Percentiles rank a stretch among this genome's conserved stretches.
phyloP scores from a whole-genome alignment of 2,113 vertebrate species.

The Tragulus kanchil region DNA sequence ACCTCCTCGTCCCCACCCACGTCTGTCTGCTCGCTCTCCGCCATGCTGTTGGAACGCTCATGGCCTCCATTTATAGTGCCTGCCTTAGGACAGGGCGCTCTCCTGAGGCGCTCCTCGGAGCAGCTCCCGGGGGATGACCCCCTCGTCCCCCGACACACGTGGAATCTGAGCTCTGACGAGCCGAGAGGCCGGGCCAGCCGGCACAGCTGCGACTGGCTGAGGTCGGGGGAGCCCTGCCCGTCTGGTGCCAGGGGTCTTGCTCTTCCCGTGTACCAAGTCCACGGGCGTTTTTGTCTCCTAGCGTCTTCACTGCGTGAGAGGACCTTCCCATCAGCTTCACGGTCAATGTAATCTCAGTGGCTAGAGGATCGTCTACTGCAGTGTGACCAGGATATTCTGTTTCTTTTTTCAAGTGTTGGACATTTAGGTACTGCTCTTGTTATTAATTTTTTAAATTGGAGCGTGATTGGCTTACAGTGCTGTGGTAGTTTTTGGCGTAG shows the following conservation, averaged over 20 bases:
- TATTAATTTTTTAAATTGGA: background rate
- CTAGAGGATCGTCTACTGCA: accelerated
- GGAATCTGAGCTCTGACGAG: background rate
- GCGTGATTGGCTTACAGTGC: background rate
- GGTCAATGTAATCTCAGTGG: background rate
- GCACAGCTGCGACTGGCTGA: accelerated
- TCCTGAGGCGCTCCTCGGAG: background rate
- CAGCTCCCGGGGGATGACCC: background rate
- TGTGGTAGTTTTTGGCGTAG: background rate
- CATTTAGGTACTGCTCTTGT: background rate
- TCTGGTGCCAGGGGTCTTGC: background rate
- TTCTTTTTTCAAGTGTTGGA: background rate
- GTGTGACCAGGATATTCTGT: background rate
- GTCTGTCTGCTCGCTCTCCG: too few relatives aligned
- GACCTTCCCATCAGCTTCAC: accelerated
- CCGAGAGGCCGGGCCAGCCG: background rate
- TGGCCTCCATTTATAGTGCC: background rate
- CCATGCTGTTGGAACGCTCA: accelerated
- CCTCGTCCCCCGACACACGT: accelerated
- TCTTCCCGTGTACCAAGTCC: accelerated
- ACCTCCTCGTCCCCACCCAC: too few relatives aligned
- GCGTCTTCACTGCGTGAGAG: accelerated
- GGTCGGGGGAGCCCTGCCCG: background rate
- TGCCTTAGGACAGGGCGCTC: accelerated
- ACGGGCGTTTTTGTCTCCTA: accelerated